Base-by-base conservation (phyloP, 2,888 invertebrate genomes). In the Ichneumoninae sp. region DNA sequence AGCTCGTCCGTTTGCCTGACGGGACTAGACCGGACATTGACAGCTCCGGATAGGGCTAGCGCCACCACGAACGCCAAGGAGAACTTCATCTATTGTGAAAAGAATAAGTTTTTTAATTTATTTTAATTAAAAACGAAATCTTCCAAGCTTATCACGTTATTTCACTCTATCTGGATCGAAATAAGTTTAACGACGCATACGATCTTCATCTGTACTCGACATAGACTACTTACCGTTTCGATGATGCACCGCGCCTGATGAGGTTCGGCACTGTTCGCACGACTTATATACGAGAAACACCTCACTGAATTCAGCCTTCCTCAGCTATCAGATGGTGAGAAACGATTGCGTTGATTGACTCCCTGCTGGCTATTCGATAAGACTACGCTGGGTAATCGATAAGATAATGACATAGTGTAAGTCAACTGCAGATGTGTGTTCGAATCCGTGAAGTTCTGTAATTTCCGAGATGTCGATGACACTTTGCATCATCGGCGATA, bases 11-110 rank as follows among this genome's bases (percentile, higher is more conserved):
- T 54, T 13, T 54, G n/a, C 4, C 7, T 26, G 13, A 87, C 6
- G 3, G 88, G 88, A 16, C 70, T 76, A 6, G 83, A 82, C 8
- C 77, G 74, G 36, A 87, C 70, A n/a, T 57, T 79, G 16, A 65
- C 36, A 26, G 79, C 77, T 72, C 88, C 82, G 44, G 83, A 80
- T 19, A 88, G 47, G 47, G 75, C 85, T 16, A 90, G 60, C 52
- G 87, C 86, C 52, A 86, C 80, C 57, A 89, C 33, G 19, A 88
- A 80, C 26, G 69, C 85, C 74, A 89, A 50, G 4, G 86, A 79
- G 26, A 84, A 71, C 80, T 90, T 89, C 90, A 89, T 90, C 82
- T 86, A 68, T 81, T 10, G 7, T 1, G 5, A 74, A 50, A 57
- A 26, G 19, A 4, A 77, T 5, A 22, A 33, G 13, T 47, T 22